A percentile compares a stretch with the other conserved stretches of the same genome.
Conservation (phyloP, 2,113 vertebrate genomes). For the Hystrix cristata region DNA sequence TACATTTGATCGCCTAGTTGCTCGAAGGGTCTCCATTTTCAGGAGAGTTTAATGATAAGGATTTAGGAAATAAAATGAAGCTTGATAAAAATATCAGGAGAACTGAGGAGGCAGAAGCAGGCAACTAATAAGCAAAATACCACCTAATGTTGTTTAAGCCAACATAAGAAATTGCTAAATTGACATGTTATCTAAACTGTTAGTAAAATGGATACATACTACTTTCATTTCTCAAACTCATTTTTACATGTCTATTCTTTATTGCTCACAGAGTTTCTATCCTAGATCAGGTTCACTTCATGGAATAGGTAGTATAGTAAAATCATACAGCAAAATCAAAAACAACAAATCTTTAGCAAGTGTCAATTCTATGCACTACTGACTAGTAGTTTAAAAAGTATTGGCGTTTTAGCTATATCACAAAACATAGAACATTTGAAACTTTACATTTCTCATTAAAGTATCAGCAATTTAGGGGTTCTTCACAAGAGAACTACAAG, state of each 20-base stretch:
- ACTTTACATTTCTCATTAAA: background rate
- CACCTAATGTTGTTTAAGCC: background rate
- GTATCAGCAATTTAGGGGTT: background rate
- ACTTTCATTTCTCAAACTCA: background rate
- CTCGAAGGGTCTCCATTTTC: background rate
- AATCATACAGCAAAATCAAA: background rate
- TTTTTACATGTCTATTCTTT: background rate
- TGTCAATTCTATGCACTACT: background rate
- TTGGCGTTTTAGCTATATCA: background rate
- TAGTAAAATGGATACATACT: background rate
- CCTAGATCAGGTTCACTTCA: background rate
- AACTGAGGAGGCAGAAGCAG: background rate
- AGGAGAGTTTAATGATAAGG: background rate
- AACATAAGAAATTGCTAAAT: background rate
- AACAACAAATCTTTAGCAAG: background rate
- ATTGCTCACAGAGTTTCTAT: background rate
- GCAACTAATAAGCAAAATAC: background rate
- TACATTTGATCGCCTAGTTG: background rate
- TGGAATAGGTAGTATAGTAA: background rate
- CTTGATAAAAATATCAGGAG: background rate
- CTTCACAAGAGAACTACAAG: background rate
- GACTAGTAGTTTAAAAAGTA: background rate
- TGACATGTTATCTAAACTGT: background rate
- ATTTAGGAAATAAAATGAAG: background rate
- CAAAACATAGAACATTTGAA: constrained; percentile 2